Evolutionary conservation across 2,888 invertebrate genomes (phyloP), one percentile per base, ranked within the genome.

Genomic region (Ligdia adustata): DNA sequence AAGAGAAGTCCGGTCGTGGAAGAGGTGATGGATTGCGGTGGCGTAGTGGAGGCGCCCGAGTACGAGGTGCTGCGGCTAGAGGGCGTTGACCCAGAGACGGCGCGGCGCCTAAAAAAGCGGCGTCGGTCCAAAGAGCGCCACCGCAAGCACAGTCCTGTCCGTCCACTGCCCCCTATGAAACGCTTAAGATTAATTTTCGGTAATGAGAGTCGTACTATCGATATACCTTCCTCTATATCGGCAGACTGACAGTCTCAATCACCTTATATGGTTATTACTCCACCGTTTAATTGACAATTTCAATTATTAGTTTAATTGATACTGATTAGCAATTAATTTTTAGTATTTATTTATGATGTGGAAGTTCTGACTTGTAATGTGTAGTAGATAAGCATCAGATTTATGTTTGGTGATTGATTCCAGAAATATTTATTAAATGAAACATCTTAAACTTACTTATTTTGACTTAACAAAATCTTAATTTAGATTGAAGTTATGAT

Each of bases 151-250:
- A 91, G 90, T 62, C 88, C 88, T 54, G 79, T 90, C 73, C 86
- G 86, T 77, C 92, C 92, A 60, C 91, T 93, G 69, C 94, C 94
- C 56, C 93, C 95, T 37, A 94, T 95, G 92, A 97, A 97, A 86
- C 93, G 97, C 71, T 91, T 97, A 77, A 93, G 96, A 72, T 91
- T 97, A 72, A 96, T 96, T 70, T 95, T 97, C 72, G 97, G 97
- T 64, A 96, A 96, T 79, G 97, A 97, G 82, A 95, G 95, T 73
- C 95, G 94, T 75, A 96, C 96, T 75, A 97, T 97, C 75, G 95
- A 97, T 91, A 93, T 97, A 90, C 96, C 97, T 82, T 92, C 94
- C 88, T 93, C 93, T 86, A 90, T 93, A 70, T 89, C 91, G 72
- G 91, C 91, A 81, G 90, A 90, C 87, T 90, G 91, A 91, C 90